Base-by-base conservation (phyloP, 2,113 vertebrate genomes). In the Struthidea cinerea region DNA sequence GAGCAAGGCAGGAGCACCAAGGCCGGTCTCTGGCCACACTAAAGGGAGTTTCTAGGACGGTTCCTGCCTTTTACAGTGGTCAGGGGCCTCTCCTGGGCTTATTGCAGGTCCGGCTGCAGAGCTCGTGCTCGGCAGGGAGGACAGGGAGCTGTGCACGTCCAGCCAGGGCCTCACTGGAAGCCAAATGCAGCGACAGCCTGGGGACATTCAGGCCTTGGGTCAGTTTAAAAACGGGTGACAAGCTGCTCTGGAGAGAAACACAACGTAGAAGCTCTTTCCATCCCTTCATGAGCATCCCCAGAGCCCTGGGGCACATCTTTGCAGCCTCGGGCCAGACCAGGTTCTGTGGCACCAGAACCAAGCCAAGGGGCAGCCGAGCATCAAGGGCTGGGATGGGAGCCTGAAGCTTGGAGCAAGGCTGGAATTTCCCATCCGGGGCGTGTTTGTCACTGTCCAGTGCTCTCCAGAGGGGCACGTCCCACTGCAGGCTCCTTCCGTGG, bases 391-490 rank as follows among this genome's bases (percentile, higher is more conserved):
- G 49, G 28, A 5, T 39, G 57, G 55, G 65, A 78, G 14, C 1
- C 3, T 27, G 44, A n/a, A 35, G 39, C 24, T 53, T 27, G 49
- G 63, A 57, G 59, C 50, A 78, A 35, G 0, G 3, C 39, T 47
- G 56, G 64, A 46, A 46, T 23, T 6, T 22, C 24, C 41, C 24
- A 11, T 16, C 7, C 39, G 6, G 37, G n/a, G 17, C 13, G 3
- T 7, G 22, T 70, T 53, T 3, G 1, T 67, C 32, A 6, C 50
- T 30, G 41, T 1, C 42, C 60, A 28, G 17, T 0, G 3, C 13
- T 63, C 33, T 79, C 49, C 80, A 37, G 3, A 1, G 17, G 70
- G 46, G 11, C 64, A 53, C 4, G 1, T 65, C 53, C 46, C 50
- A 16, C 78, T 32, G 46, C 61, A 71, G 46, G 56, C 14, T 75